phyloP scores from a whole-genome alignment of 2,113 vertebrate genomes.

The Hemiprocne comata region DNA sequence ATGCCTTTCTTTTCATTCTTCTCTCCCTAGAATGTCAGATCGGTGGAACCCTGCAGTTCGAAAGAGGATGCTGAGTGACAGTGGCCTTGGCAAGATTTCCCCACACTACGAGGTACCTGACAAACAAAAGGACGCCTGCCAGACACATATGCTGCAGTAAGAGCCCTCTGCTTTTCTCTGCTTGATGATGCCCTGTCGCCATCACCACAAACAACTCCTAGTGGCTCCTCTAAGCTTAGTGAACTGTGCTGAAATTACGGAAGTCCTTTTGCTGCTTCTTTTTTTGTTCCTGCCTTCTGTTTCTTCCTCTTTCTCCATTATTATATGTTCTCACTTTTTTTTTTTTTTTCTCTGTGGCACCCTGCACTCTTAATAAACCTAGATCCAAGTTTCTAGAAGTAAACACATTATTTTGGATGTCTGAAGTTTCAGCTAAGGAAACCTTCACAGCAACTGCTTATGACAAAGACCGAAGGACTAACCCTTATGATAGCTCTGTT shows the following conservation, averaged over 20 bases:
- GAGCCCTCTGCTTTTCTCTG: slow-evolving; percentile 61
- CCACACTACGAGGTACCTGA: slow-evolving; percentile 76
- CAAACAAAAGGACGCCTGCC: slow-evolving; percentile 75
- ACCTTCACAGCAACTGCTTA: not conserved
- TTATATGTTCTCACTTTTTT: not conserved
- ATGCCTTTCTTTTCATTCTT: not conserved
- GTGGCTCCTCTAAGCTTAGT: not conserved
- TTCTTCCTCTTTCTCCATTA: not conserved
- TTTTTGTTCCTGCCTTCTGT: not conserved
- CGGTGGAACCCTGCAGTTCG: slow-evolving; percentile 76
- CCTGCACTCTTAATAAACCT: not conserved
- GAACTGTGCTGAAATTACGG: not conserved
- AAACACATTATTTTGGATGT: not conserved
- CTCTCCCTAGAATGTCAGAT: slow-evolving; percentile 70
- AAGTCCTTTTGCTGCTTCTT: not conserved
- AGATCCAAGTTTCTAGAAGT: not conserved
- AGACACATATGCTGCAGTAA: slow-evolving; percentile 80
- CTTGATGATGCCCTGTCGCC: not conserved
- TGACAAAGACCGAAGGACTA: not conserved
- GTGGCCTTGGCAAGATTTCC: slow-evolving; percentile 69
- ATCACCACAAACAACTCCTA: not conserved
- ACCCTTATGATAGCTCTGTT: not conserved
- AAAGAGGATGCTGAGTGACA: slow-evolving; percentile 79
- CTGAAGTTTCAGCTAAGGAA: not conserved
- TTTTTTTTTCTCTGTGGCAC: not conserved